Conservation (phyloP, 2,888 invertebrate species). For the Folsomia candida region DNA sequence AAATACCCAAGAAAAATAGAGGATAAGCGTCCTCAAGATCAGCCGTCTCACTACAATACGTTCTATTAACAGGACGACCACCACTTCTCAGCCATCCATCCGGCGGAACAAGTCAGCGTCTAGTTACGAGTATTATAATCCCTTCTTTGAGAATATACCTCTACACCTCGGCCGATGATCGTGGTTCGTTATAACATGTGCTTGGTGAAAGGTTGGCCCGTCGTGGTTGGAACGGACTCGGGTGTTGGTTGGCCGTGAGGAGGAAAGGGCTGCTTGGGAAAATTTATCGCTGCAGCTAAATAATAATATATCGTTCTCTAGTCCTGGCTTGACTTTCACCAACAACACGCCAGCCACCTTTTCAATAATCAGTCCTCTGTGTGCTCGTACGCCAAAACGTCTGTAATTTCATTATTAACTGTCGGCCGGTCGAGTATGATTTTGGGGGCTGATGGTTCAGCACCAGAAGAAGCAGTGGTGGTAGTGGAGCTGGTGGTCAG, state of each 20-base stretch:
- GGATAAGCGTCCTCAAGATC: background rate
- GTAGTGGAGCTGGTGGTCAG: background rate
- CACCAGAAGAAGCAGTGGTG: too few species aligned
- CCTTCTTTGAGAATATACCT: too few species aligned
- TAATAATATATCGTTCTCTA: background rate
- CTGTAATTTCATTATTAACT: background rate
- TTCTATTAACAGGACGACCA: background rate
- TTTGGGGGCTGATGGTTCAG: background rate
- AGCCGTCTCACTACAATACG: background rate
- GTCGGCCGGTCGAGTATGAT: too few species aligned
- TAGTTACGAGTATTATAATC: background rate
- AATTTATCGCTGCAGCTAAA: background rate
- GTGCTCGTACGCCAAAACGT: too few species aligned
- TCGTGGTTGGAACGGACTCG: background rate
- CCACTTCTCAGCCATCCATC: background rate
- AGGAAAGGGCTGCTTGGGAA: background rate
- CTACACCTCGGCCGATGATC: too few species aligned
- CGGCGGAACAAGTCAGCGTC: background rate
- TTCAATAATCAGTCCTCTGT: background rate
- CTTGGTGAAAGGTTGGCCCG: background rate
- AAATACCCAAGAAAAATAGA: conserved; percentile 5
- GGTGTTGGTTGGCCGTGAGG: background rate
- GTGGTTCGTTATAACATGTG: too few species aligned
- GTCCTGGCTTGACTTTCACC: background rate
- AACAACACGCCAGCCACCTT: background rate